phyloP scores from a whole-genome alignment of 2,113 vertebrate genomes.

The Chaetodon trifascialis region DNA sequence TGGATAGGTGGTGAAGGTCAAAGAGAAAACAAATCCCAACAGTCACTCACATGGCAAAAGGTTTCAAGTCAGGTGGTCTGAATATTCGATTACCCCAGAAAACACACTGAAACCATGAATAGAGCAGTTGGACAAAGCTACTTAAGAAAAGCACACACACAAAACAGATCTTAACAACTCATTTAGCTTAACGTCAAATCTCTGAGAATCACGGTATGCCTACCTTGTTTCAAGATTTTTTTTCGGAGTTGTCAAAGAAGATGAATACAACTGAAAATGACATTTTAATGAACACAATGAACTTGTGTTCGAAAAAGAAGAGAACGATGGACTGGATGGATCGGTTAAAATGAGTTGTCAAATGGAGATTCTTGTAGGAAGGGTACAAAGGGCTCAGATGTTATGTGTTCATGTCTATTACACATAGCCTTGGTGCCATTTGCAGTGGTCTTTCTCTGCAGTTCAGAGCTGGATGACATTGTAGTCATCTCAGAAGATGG shows the following conservation, averaged over 20 bases:
- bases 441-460: neutral
- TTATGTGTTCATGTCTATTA: neutral
- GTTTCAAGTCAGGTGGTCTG: neutral
- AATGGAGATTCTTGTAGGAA: neutral
- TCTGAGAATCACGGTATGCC: neutral
- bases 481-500: neutral
- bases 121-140: neutral
- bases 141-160: neutral
- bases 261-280: too few species aligned
- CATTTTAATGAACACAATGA: neutral
- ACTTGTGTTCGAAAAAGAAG: neutral
- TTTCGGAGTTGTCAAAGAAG: neutral
- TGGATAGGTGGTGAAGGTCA: neutral
- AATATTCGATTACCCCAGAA: constrained; percentile 26
- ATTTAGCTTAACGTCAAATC: neutral
- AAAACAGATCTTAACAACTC: neutral
- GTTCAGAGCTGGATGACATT: neutral
- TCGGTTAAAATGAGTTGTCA: neutral
- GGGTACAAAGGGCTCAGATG: neutral
- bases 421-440: neutral
- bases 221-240: neutral
- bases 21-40: constrained; percentile 15
- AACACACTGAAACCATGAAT: constrained; percentile 5
- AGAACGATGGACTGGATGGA: neutral
- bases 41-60: constrained; percentile 2